These are phyloP conservation scores for Hydropotes inermis DNA, from an alignment of 2,113 vertebrate species.

Conservation along the genomic window DNA sequence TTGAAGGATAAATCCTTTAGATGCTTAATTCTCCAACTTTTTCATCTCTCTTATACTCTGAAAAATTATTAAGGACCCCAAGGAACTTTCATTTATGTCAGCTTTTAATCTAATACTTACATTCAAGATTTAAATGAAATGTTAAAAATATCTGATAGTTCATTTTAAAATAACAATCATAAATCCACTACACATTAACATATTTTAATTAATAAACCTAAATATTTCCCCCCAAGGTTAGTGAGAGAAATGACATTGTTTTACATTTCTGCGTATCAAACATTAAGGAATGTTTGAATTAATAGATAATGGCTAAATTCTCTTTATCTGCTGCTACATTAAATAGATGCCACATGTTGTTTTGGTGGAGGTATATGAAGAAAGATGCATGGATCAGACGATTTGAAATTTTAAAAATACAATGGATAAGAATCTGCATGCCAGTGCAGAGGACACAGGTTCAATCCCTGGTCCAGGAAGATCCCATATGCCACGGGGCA, in stretches of 20 bases:
- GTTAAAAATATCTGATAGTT: background rate
- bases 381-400: background rate
- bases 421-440: background rate
- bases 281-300: background rate
- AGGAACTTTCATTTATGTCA: background rate
- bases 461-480: background rate
- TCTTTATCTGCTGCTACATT: constrained; percentile 7
- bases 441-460: background rate
- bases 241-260: background rate
- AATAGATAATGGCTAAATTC: background rate
- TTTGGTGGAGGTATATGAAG: background rate
- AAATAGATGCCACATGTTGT: background rate
- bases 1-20: background rate
- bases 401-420: background rate
- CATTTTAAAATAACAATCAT: background rate
- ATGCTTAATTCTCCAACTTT: background rate
- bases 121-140: background rate
- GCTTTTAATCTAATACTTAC: background rate
- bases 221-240: background rate
- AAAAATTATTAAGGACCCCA: background rate
- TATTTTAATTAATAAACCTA: background rate
- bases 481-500: background rate
- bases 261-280: background rate
- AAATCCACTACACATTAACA: background rate
- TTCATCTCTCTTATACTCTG: background rate